Evolutionary conservation across 2,113 vertebrate genomes (phyloP), one percentile per base, ranked within the genome.

Genomic region (Laticauda colubrina): DNA sequence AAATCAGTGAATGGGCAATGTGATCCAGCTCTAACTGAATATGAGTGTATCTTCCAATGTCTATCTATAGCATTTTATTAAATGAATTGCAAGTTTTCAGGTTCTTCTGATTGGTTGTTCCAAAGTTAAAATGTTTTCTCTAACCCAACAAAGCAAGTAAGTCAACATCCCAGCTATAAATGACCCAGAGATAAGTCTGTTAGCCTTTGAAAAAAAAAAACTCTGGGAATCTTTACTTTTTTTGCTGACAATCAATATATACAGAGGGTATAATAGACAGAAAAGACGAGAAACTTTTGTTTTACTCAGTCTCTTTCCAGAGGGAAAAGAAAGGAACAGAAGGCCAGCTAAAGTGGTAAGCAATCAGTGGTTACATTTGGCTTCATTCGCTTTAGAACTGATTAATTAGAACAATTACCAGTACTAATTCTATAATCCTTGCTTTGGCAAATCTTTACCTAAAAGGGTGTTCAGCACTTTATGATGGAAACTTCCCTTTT

Each of bases 341-440:
- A 96, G 90, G 54, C 90, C 89, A 93, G 92, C 39, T 88, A 51
- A 94, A 94, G 89, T 96, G 96, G 97, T 97, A 93, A 97, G 97
- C 95, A 85, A 94, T 90, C 39, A 90, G 11, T 39, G 43, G 87
- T 69, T 64, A 61, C 55, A 43, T 94, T 0, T 39, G 1, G 51
- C 61, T 55, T 59, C 88, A 12, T 54, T 55, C 92, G 91, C 51
- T 93, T 95, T 94, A 18, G 23, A 24, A 57, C 26, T 54, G 26
- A 87, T 54, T 51, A 87, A 51, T 87, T 54, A 88, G 43, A 61
- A 20, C 90, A 75, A 5, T 10, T 24, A 91, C 51, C 95, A 54
- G 15, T 89, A 20, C n/a, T 89, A 61, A 69, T 57, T 20, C 48
- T 55, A 6, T 64, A 53, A 43, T 54, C n/a, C 34, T 94, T 94